phyloP scores from a whole-genome alignment of 2,797 vertebrate genomes.

The Alcedo atthis region DNA sequence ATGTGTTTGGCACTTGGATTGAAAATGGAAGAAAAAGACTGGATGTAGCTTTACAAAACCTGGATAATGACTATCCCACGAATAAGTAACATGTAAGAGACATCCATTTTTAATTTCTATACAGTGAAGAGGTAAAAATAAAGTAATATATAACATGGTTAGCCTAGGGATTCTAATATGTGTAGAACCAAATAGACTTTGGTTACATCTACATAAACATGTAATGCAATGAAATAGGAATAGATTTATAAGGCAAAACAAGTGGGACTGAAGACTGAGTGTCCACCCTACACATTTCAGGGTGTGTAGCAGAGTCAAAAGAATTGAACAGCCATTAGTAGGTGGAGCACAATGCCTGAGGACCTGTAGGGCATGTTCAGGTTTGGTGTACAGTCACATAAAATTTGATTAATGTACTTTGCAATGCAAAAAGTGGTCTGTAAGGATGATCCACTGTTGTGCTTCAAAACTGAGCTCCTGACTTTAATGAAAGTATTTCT shows the following conservation, averaged over 20 bases:
- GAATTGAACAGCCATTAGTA: neutral
- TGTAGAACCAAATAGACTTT: neutral
- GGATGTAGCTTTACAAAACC: neutral
- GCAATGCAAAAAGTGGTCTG: neutral
- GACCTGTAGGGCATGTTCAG: neutral
- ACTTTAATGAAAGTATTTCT: neutral
- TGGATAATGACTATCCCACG: neutral
- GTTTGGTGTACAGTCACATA: neutral
- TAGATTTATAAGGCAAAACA: neutral
- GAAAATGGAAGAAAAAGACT: neutral
- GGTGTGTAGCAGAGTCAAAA: neutral
- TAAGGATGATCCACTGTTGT: neutral
- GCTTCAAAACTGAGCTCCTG: neutral
- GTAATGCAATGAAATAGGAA: neutral
- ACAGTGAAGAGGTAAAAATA: neutral
- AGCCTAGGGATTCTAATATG: neutral
- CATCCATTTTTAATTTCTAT: neutral
- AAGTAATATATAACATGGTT: neutral
- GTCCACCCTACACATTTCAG: neutral
- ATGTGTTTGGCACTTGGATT: neutral
- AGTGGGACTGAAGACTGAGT: neutral
- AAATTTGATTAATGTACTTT: neutral
- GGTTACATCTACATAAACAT: neutral
- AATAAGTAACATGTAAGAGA: neutral
- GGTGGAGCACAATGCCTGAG: neutral